These are phyloP conservation scores for Poecilia wingei DNA, from an alignment of 2,797 vertebrate genomes.

Conservation along the genomic window DNA sequence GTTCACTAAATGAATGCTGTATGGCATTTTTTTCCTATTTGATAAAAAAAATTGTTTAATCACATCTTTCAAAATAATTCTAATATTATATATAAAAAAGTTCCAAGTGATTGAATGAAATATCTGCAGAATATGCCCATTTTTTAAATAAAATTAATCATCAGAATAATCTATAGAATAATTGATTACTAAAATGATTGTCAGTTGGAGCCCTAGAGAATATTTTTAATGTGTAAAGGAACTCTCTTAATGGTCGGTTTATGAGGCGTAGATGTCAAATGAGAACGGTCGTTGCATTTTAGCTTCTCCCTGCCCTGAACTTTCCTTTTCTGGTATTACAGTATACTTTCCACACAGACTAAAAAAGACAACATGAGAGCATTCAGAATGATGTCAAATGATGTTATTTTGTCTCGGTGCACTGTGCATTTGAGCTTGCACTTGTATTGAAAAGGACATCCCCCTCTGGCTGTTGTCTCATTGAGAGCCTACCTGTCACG, in stretches of 20 bases:
- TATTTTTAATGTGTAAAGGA: constrained; percentile 42
- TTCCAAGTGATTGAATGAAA: too few relatives aligned
- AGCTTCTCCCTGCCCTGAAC: background rate
- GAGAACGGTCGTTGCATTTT: constrained; percentile 20
- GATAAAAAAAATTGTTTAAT: too few relatives aligned
- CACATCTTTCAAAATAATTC: too few relatives aligned
- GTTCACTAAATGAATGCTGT: too few relatives aligned
- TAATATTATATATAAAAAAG: too few relatives aligned
- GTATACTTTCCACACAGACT: constrained; percentile 36
- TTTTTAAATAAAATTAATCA: too few relatives aligned
- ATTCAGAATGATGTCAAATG: constrained; percentile 59
- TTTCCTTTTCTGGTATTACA: constrained; percentile 13
- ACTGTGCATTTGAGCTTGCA: constrained; percentile 41
- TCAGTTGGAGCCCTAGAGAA: constrained; percentile 35
- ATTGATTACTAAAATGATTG: too few relatives aligned
- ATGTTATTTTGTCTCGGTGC: constrained; percentile 61
- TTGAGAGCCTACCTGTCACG: constrained; percentile 72
- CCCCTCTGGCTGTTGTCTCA: constrained; percentile 75
- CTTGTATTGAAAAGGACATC: constrained; percentile 65
- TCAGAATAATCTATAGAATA: too few relatives aligned
- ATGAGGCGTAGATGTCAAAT: background rate
- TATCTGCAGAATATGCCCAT: too few relatives aligned
- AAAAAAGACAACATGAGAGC: constrained; percentile 40
- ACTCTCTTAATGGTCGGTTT: constrained; percentile 42
- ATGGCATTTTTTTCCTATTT: too few relatives aligned